Base-by-base conservation (phyloP, 2,797 vertebrate species). In the Poeciliopsis gracilis region DNA sequence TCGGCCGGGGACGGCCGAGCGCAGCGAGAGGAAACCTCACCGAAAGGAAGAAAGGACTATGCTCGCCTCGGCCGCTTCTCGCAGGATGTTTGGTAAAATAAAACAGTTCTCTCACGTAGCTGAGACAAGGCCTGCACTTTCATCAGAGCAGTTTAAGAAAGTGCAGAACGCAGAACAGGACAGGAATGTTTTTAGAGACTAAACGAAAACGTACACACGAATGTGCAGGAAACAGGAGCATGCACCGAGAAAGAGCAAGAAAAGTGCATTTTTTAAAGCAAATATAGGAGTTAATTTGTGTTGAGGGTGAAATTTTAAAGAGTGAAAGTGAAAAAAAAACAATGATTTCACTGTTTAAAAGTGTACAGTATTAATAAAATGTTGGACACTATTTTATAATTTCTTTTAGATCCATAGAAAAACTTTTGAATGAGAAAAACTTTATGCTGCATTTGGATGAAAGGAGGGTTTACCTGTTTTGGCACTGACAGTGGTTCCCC, bases 21-120 rank as follows among this genome's bases (percentile, higher is more conserved):
- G 4, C 18, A 78, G 80, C 16, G 81, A 80, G 72, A 77, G 85
- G 80, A 91, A 91, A 84, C 70, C 12, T 47, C 79, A 85, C 78
- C 36, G 25, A 89, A 80, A 5, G 43, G 36, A 63, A 74, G 63
- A 70, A 47, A 75, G 46, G 66, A 28, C 23, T 59, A 73, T 33
- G 30, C 30, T 33, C 30, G 30, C 30, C 30, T 33, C 67, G 77
- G 80, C 80, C 0, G n/a, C 70, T 74, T 72, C 75, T 77, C 3
- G 30, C 8, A 0, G 76, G 76, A 82, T 72, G 4, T 33, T 82
- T 16, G 18, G 30, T 46, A 47, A 88, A 82, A 73, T 57, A 80
- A 90, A 89, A 84, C 90, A 91, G 76, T 43, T 75, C 70, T 73
- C 63, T 88, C 83, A 85, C 57, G 70, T 59, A 79, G 80, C 30